A percentile compares a stretch with the other conserved stretches of the same genome.
Evolutionary conservation across 35 echinoderm and acorn worm genomes (phyloP).

Genomic region (Ptychodera flava): DNA sequence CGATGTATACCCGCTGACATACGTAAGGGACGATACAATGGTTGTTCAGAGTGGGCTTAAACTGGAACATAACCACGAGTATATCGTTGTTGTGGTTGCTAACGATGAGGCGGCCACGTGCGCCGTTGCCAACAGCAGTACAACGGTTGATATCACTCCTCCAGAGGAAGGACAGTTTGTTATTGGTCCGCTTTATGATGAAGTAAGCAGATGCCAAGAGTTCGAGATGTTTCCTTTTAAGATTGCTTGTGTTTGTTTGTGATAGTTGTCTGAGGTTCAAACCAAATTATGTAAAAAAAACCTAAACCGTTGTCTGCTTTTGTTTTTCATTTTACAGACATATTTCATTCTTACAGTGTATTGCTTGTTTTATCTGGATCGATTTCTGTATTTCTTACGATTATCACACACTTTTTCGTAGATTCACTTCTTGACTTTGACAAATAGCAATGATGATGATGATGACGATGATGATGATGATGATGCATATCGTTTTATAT

Average conservation of each 20-base stretch:
- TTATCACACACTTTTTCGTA: no score
- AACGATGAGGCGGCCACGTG: conserved; percentile 22
- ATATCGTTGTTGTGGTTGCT: conserved; percentile 11
- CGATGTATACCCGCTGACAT: neutral
- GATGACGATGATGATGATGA: no score
- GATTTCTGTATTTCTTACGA: no score
- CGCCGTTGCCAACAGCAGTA: conserved; percentile 2
- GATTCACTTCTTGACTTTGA: no score
- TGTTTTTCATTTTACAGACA: conserved; percentile 6
- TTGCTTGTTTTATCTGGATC: no score
- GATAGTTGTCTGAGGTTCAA: neutral
- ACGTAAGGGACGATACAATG: conserved; percentile 19
- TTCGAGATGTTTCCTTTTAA: neutral
- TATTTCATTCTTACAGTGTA: no score
- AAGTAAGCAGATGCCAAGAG: neutral
- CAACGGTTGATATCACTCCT: conserved; percentile 24
- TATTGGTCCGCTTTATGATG: conserved; percentile 14
- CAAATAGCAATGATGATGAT: no score
- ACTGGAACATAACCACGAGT: conserved; percentile 3
- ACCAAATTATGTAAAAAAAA: neutral
- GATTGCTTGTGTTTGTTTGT: neutral
- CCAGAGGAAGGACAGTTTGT: conserved; percentile 24
- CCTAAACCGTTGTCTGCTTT: neutral
- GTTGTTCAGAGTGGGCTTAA: conserved; percentile 5
- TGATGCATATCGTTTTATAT: no score